Conservation (phyloP, 2,113 vertebrate species). For the Illadopsis cleaveri region DNA sequence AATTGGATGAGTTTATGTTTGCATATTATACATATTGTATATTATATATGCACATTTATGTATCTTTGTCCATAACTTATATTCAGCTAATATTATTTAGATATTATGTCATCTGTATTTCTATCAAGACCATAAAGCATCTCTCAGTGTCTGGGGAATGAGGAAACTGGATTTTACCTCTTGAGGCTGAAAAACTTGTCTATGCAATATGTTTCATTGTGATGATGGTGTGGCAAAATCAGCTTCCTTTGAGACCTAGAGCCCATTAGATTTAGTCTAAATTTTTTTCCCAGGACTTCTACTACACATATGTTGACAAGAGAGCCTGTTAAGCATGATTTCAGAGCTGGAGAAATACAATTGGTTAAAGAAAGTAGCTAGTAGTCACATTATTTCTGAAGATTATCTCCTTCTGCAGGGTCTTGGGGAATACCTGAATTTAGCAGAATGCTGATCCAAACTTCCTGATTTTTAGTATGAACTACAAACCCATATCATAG, state of each 20-base stretch:
- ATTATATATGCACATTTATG: not conserved
- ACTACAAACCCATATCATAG: not conserved
- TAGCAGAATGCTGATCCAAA: not conserved
- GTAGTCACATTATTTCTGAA: not conserved
- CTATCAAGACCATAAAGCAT: not conserved
- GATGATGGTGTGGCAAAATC: accelerated
- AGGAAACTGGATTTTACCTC: not conserved
- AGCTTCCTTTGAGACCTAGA: not conserved
- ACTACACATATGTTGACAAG: not conserved
- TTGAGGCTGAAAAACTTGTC: accelerated
- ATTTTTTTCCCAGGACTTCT: not conserved
- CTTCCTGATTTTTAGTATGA: not conserved
- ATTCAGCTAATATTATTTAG: not conserved
- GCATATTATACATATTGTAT: too few relatives aligned
- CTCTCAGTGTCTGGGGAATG: accelerated
- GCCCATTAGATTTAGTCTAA: not conserved
- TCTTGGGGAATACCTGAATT: not conserved
- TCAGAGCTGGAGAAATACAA: not conserved
- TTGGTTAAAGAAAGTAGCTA: not conserved
- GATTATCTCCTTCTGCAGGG: accelerated
- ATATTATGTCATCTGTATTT: not conserved
- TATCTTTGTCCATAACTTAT: not conserved
- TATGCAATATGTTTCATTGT: not conserved
- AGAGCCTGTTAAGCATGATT: not conserved
- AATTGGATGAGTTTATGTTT: not conserved